Conservation (phyloP, 2,888 invertebrate genomes). For the Xanthia togata region DNA sequence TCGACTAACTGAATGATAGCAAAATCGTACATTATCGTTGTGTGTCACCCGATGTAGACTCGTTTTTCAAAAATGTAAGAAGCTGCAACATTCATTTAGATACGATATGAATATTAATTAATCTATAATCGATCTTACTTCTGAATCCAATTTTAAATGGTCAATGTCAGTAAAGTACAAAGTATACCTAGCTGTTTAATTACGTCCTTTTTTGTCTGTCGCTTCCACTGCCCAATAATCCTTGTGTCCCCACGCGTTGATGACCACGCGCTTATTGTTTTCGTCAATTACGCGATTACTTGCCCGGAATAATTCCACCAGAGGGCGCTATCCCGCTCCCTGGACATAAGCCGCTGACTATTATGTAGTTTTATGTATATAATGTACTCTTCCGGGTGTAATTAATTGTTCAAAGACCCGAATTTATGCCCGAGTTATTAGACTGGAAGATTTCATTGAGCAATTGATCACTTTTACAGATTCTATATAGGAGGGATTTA, state of each 20-base stretch:
- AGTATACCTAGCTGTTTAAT: background rate
- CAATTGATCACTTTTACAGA: conserved; percentile 12
- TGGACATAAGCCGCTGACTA: conserved; percentile 61
- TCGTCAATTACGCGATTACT: conserved; percentile 86
- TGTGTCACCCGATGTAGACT: background rate
- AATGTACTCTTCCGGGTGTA: conserved; percentile 37
- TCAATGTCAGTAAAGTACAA: background rate
- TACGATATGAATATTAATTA: background rate
- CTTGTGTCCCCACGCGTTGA: conserved; percentile 71
- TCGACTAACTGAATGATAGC: background rate
- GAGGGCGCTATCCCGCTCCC: conserved; percentile 52
- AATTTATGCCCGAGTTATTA: conserved; percentile 12
- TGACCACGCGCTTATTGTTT: conserved; percentile 84
- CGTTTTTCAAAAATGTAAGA: background rate
- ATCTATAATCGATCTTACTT: too few relatives aligned
- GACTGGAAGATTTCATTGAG: conserved; percentile 32
- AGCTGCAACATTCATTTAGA: too few relatives aligned
- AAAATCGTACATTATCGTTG: too few relatives aligned
- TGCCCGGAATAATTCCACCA: conserved; percentile 84
- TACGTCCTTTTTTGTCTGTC: conserved; percentile 36
- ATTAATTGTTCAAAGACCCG: conserved; percentile 51
- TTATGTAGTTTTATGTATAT: conserved; percentile 52
- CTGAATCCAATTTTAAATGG: background rate
- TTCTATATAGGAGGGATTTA: background rate
- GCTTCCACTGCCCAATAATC: conserved; percentile 69